Evolutionary conservation across 2,888 invertebrate species (phyloP), one percentile per base, ranked within the genome.

Genomic region (Thymelicus lineola): DNA sequence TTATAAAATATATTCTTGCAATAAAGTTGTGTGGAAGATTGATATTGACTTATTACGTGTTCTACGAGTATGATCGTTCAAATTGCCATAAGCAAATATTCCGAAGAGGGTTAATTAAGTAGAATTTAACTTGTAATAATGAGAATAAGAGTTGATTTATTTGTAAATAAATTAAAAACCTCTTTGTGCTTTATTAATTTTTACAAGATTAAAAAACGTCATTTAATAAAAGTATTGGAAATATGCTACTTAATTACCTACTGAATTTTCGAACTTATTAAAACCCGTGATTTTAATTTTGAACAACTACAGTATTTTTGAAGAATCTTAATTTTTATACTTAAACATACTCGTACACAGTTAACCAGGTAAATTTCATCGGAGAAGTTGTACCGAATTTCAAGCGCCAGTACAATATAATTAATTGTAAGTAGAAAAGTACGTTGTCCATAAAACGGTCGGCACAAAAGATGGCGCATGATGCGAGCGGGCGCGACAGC

Each of bases 1-100:
- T 58, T 69, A 79, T 77, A 80, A 80, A 80, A 81, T 80, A 81
- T 80, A 81, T 75, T 76, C 78, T 77, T 79, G 77, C 71, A 71
- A 74, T 76, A 70, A 70, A 64, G 58, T 70, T 59, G 53, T 64
- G 42, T 42, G 35, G 70, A 64, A 59, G 64, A 69, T 58, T 63
- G 62, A 69, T 61, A 63, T 63, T 63, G 35, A 55, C 60, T 20
- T 35, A 57, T 55, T 68, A 36, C 17, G 62, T 67, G 53, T 38
- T 53, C 53, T 53, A 1, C 20, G 53, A 28, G 53, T 53, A 53
- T 53, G 9, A 53, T 17, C 17, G 9, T 20, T 53, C 12, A 53
- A 53, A 20, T 53, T 20, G 53, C 20, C 53, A 20, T 53, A 53
- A 5, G 1, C n/a, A 4, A 28, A 28, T 12, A 50, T 42, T 42